Conservation (phyloP, 2,797 vertebrate species). For the Syngnathus rostellatus region DNA sequence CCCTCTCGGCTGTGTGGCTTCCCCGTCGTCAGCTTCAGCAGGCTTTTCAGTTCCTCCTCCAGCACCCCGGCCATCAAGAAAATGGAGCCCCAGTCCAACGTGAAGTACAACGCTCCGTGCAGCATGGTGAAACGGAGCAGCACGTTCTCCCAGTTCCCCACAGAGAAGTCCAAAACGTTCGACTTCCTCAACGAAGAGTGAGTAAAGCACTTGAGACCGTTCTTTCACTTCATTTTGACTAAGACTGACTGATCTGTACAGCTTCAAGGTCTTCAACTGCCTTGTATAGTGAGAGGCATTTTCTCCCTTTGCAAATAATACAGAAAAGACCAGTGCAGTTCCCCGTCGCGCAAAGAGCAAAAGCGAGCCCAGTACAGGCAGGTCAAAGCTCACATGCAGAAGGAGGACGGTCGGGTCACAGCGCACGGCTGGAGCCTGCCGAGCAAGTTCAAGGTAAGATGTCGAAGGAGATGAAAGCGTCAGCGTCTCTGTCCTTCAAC, state of each 20-base stretch:
- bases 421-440: constrained; percentile 97
- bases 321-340: constrained; percentile 65
- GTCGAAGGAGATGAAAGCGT: background rate
- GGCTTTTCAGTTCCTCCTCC: constrained; percentile 90
- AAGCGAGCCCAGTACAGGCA: constrained; percentile 93
- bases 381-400: constrained; percentile 92
- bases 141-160: constrained; percentile 92
- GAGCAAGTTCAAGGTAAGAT: constrained; percentile 64
- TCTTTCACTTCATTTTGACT: background rate
- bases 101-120: constrained; percentile 83
- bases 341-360: constrained; percentile 83
- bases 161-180: constrained; percentile 83
- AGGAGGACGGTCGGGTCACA: constrained; percentile 84
- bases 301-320: background rate
- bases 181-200: constrained; percentile 77
- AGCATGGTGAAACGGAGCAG: constrained; percentile 71
- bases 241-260: no score
- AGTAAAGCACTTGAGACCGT: constrained; percentile 17
- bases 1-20: constrained; percentile 36
- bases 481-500: background rate
- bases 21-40: constrained; percentile 81
- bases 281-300: background rate
- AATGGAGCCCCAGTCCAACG: constrained; percentile 69
- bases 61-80: constrained; percentile 78
- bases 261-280: background rate